A percentile compares a stretch with the other conserved stretches of the same genome.
Conservation (phyloP, 2,797 vertebrate species). For the Eulemur mongoz region DNA sequence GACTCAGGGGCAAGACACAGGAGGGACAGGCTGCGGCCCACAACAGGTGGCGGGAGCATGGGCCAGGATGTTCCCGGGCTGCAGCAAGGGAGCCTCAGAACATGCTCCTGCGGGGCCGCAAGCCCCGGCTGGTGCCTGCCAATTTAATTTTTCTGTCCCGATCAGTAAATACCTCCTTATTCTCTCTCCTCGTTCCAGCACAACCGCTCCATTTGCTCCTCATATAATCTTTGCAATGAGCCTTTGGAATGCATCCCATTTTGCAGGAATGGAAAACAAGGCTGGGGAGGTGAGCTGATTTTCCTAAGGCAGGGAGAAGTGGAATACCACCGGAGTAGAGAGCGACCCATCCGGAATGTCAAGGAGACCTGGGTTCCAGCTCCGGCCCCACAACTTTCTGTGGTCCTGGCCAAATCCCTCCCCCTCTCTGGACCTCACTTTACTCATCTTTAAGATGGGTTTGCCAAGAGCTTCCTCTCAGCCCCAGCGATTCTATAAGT, state of each 20-base stretch:
- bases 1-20: background rate
- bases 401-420: background rate
- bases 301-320: background rate
- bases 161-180: background rate
- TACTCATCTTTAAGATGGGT: background rate
- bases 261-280: background rate
- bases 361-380: background rate
- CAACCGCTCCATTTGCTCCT: too few relatives aligned
- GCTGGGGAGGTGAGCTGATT: background rate
- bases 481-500: background rate
- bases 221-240: background rate
- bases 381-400: rapidly evolving
- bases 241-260: background rate
- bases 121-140: background rate
- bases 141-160: background rate
- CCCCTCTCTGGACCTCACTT: background rate
- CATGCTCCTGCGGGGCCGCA: background rate
- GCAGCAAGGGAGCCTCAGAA: background rate
- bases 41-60: background rate
- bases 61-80: background rate
- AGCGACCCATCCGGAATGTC: rapidly evolving
- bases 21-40: background rate
- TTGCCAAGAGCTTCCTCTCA: background rate
- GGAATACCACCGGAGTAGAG: too few relatives aligned
- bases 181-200: too few relatives aligned